These are phyloP conservation scores for Achatina immaculata DNA, from an alignment of 1,140 invertebrate genomes.

Conservation along the genomic window DNA sequence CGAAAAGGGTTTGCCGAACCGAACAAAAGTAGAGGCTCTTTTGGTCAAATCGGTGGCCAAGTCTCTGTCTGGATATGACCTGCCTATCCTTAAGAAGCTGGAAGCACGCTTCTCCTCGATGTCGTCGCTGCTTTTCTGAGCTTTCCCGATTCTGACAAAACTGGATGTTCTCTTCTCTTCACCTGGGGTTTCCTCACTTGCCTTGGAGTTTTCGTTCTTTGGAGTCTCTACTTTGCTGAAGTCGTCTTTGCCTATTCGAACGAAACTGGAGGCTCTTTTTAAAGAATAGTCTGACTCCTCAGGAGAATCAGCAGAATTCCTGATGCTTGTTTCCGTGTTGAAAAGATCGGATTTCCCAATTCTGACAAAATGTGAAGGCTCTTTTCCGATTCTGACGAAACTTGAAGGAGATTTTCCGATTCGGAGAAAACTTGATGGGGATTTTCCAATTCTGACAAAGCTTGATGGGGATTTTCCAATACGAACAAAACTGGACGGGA, in stretches of 20 bases:
- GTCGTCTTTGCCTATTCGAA: slow-evolving; percentile 28
- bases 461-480: slow-evolving; percentile 6
- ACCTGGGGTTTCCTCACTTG: background rate
- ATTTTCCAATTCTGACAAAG: slow-evolving; percentile 14
- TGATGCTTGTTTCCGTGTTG: background rate
- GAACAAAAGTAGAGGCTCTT: slow-evolving; percentile 34
- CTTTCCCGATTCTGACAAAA: slow-evolving; percentile 41
- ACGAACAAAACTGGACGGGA: slow-evolving; percentile 36
- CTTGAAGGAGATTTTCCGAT: slow-evolving; percentile 28
- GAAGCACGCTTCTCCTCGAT: slow-evolving; percentile 23
- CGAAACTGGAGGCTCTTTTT: slow-evolving; percentile 16
- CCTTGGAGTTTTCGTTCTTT: slow-evolving; percentile 38
- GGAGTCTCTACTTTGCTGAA: slow-evolving; percentile 9
- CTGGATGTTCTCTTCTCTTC: slow-evolving; percentile 35
- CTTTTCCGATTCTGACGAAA: slow-evolving; percentile 20
- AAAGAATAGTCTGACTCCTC: background rate
- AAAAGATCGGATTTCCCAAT: slow-evolving; percentile 34
- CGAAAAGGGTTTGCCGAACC: slow-evolving; percentile 12
- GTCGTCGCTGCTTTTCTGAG: background rate
- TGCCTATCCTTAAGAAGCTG: slow-evolving; percentile 37
- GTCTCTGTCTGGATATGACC: background rate
- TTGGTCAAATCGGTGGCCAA: background rate
- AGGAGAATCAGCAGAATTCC: background rate
- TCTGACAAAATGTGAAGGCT: slow-evolving; percentile 40
- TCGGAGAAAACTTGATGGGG: slow-evolving; percentile 18